These are phyloP conservation scores for Podarcis raffonei DNA, from an alignment of 2,113 vertebrate genomes.

Conservation along the genomic window DNA sequence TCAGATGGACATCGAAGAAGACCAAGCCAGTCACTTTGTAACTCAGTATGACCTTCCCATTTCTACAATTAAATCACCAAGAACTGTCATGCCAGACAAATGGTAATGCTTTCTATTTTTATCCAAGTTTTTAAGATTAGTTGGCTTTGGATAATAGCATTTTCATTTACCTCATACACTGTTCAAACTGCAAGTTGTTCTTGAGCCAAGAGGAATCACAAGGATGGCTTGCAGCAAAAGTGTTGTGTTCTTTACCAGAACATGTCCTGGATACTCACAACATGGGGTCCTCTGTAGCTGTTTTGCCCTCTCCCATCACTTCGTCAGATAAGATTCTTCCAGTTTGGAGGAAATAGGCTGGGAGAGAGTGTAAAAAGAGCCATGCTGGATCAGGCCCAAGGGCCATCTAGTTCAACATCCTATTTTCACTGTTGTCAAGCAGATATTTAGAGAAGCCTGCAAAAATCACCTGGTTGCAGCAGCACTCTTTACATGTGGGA, in stretches of 20 bases:
- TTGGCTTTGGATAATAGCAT: background rate
- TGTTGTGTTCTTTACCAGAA: background rate
- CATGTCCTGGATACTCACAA: background rate
- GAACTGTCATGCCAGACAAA: background rate
- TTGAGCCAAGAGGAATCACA: background rate
- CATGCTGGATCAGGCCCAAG: too few species aligned
- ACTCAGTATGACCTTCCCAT: background rate
- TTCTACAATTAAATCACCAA: conserved; percentile 14
- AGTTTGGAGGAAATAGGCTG: background rate
- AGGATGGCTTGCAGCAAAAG: background rate
- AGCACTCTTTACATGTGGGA: too few species aligned
- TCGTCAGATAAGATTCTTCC: background rate
- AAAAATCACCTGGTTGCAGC: too few species aligned
- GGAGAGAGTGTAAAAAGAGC: too few species aligned
- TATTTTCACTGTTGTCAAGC: too few species aligned
- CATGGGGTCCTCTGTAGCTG: background rate
- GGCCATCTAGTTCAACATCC: too few species aligned
- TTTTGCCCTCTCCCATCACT: background rate
- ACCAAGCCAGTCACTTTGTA: background rate
- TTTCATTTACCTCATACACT: conserved; percentile 8
- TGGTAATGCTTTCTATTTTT: conserved; percentile 19
- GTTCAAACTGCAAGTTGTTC: background rate
- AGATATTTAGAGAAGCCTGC: too few species aligned
- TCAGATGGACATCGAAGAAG: background rate
- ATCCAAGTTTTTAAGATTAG: background rate